Base-by-base conservation (phyloP, 2,888 invertebrate species). In the Drosophila acutilabella region DNA sequence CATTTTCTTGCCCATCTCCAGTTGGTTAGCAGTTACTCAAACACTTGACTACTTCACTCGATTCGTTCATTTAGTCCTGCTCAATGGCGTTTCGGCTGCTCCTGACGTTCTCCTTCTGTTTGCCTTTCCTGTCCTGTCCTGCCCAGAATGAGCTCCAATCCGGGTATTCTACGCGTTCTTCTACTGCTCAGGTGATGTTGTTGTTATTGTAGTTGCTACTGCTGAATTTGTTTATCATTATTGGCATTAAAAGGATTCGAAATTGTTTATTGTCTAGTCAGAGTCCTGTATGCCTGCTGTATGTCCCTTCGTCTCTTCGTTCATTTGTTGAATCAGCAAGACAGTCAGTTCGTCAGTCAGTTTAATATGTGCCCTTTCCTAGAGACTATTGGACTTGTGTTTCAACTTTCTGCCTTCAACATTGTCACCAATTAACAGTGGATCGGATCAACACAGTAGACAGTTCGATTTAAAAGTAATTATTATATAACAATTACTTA, bases 211-310 rank as follows among this genome's bases (percentile, higher is more conserved):
- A 51, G 38, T 30, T 61, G 56, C 56, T 74, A 38, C 71, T 67
- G 62, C 62, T 80, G 84, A 87, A 86, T 86, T 88, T 86, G 89
- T 88, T 84, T 88, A 86, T 88, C 89, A 86, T 89, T 86, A 86
- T 88, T 88, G 85, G 85, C 89, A 88, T 87, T 87, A 80, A 86
- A 85, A 88, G 85, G 87, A 87, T 88, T 87, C 88, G 87, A 81
- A 87, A 88, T 86, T 88, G 84, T 87, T 86, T 84, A 87, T 87
- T 88, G 80, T 86, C 84, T 88, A 87, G 78, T 71, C 79, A 58
- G 75, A 65, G 71, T 62, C 50, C 64, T 51, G 69, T 56, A 41
- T 58, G 56, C 20, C 57, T 62, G 47, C 64, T 51, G 69, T 59
- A 41, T 58, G 56, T 26, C 57, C 53, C 38, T 42, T 36, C n/a